Conservation (phyloP, 2,888 invertebrate genomes). For the Sinohyriopsis cumingii region DNA sequence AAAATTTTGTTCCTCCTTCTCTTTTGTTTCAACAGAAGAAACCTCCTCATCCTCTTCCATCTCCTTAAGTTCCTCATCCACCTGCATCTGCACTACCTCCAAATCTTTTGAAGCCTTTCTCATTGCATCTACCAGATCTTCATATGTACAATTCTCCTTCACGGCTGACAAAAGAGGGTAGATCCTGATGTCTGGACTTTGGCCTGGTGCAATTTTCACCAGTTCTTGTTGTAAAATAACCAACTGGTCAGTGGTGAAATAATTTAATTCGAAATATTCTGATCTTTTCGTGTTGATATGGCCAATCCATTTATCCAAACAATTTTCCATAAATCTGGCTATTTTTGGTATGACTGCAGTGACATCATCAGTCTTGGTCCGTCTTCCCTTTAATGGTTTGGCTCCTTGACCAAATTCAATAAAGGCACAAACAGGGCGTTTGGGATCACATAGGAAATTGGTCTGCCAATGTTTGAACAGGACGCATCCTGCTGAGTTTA, state of each 20-base stretch:
- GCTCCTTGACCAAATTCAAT: constrained; percentile 44
- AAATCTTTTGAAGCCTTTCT: constrained; percentile 13
- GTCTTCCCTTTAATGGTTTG: constrained; percentile 25
- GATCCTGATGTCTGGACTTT: constrained; percentile 26
- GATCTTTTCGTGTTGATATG: constrained; percentile 45
- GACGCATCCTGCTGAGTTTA: constrained; percentile 58
- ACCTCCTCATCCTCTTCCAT: constrained; percentile 3
- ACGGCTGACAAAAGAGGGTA: constrained; percentile 49
- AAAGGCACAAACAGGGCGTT: constrained; percentile 34
- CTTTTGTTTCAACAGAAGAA: constrained; percentile 2
- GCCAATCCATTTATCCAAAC: constrained; percentile 48
- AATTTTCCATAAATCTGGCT: constrained; percentile 51
- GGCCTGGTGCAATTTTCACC: constrained; percentile 37
- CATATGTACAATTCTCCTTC: constrained; percentile 35
- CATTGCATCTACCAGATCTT: constrained; percentile 43
- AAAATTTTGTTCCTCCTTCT: constrained; percentile 19
- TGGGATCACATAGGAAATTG: constrained; percentile 43
- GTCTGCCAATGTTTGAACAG: constrained; percentile 57
- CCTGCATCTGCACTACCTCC: constrained; percentile 6
- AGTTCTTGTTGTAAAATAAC: constrained; percentile 58
- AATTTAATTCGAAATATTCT: constrained; percentile 49
- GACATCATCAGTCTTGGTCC: constrained; percentile 25
- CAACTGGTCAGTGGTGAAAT: constrained; percentile 61
- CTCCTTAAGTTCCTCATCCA: constrained; percentile 15
- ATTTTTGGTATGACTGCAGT: constrained; percentile 43